Percentiles rank a stretch among this genome's conserved stretches.
Conservation (phyloP, 2,888 invertebrate genomes). For the Leistus spinibarbis region DNA sequence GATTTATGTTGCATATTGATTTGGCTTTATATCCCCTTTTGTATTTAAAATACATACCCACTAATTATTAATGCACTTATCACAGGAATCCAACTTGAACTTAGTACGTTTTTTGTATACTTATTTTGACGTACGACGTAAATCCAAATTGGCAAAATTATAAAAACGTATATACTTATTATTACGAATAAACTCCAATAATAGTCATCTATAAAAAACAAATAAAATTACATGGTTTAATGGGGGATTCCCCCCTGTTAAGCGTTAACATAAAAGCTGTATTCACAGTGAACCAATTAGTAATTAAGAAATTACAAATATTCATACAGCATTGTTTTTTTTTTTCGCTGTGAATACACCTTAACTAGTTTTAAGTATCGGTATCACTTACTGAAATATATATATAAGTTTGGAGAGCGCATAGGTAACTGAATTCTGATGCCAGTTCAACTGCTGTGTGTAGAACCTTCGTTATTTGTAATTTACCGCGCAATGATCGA, state of each 20-base stretch:
- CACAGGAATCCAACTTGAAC: slow-evolving; percentile 94
- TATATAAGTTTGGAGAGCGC: no score
- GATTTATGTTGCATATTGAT: no score
- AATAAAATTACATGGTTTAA: slow-evolving; percentile 3
- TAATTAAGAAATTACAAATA: neutral
- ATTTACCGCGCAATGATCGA: no score
- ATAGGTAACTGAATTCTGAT: no score
- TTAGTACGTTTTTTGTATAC: slow-evolving; percentile 85
- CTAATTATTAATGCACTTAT: slow-evolving; percentile 93
- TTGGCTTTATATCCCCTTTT: no score
- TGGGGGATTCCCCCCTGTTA: no score
- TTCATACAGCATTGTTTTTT: neutral
- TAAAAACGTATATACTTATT: slow-evolving; percentile 58
- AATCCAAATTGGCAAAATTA: slow-evolving; percentile 80
- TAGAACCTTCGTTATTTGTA: no score
- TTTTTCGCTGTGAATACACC: no score
- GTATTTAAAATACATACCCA: slow-evolving; percentile 73
- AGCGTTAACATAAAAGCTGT: neutral
- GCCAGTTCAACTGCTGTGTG: no score
- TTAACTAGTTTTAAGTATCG: no score
- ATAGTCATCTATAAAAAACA: slow-evolving; percentile 61
- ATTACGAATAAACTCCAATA: slow-evolving; percentile 81
- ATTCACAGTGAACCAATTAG: neutral
- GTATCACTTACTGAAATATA: no score
- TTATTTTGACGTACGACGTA: slow-evolving; percentile 82